phyloP scores from a whole-genome alignment of 2,113 vertebrate genomes.

The Silurus meridionalis region DNA sequence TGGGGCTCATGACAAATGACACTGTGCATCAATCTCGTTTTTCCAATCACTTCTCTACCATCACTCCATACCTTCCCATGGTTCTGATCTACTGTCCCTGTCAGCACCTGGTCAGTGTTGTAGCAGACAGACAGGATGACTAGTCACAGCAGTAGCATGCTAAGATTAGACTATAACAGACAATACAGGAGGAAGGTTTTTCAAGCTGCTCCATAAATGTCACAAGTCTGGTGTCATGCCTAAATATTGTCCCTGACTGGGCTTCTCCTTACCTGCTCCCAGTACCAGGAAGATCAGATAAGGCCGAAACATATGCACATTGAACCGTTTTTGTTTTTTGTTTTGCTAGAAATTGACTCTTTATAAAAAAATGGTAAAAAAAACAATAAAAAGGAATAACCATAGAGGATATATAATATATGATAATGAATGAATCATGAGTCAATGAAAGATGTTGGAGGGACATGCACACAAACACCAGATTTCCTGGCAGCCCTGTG shows the following conservation, averaged over 20 bases:
- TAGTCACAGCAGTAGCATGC: conserved; percentile 32
- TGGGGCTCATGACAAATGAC: not conserved
- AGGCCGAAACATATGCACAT: not conserved
- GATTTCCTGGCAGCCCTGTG: not conserved
- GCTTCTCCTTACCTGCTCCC: conserved; percentile 30
- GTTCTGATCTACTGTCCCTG: conserved; percentile 14
- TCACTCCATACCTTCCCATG: conserved; percentile 4
- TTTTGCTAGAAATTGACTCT: not conserved
- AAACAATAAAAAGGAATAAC: not conserved
- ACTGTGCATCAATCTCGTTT: not conserved
- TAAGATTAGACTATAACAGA: not conserved
- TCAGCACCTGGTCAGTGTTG: conserved; percentile 33
- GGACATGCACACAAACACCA: not conserved
- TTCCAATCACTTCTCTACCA: not conserved
- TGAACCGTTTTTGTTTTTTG: not conserved
- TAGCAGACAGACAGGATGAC: not conserved
- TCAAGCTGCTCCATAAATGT: conserved; percentile 28
- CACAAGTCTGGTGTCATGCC: not conserved
- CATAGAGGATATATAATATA: not conserved
- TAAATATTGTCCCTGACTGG: conserved; percentile 33
- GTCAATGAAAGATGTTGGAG: not conserved
- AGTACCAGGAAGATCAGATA: conserved; percentile 33
- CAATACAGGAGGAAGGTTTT: conserved; percentile 30
- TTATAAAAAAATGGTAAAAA: not conserved
- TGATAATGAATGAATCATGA: not conserved